A percentile compares a stretch with the other conserved stretches of the same genome.
phyloP scores from a whole-genome alignment of 2,113 vertebrate species.

The Hippolais icterina region DNA sequence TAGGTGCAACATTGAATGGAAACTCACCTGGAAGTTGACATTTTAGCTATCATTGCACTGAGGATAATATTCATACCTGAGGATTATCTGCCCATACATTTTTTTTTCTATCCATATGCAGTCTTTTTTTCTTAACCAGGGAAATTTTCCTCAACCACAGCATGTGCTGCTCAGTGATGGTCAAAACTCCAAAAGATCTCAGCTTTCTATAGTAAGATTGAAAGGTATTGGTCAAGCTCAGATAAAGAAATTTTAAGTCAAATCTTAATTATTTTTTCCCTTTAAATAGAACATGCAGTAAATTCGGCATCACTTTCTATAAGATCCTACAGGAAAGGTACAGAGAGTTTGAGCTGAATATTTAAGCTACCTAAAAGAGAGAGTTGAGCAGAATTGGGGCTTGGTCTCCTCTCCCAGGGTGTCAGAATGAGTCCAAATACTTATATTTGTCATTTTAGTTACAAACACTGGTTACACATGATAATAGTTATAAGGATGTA shows the following conservation, averaged over 20 bases:
- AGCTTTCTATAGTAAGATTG: not conserved
- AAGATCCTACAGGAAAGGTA: not conserved
- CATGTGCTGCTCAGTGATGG: not conserved
- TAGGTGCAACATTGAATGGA: not conserved
- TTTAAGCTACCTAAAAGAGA: not conserved
- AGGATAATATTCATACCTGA: not conserved
- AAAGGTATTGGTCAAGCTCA: not conserved
- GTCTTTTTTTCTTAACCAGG: not conserved
- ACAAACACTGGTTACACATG: not conserved
- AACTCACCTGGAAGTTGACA: not conserved
- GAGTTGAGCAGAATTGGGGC: fast-evolving
- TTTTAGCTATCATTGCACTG: not conserved
- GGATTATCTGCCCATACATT: not conserved
- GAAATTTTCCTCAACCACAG: not conserved
- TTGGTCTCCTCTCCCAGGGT: not conserved
- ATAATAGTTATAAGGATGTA: not conserved
- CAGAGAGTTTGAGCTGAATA: not conserved
- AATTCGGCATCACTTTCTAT: not conserved
- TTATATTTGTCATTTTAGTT: not conserved
- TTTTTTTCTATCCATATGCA: not conserved
- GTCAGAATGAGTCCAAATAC: not conserved
- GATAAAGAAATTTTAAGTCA: not conserved
- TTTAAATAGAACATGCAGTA: not conserved
- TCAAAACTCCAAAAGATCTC: not conserved
- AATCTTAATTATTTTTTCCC: not conserved